Base-by-base conservation (phyloP, 1,140 invertebrate species). In the Drosophila pallidifrons region DNA sequence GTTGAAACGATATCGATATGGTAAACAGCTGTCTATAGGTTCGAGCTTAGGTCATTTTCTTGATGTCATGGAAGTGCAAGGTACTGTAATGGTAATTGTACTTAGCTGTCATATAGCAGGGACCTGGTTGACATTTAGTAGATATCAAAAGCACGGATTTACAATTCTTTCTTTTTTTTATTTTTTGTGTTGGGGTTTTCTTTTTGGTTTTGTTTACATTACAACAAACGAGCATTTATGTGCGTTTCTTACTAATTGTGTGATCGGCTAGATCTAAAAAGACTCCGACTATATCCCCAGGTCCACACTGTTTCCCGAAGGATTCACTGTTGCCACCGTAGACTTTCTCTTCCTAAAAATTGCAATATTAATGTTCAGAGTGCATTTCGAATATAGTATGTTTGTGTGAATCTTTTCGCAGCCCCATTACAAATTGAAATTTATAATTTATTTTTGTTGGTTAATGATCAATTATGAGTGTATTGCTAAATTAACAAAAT, bases 191-290 rank as follows among this genome's bases (percentile, higher is more conserved):
- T 7, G 35, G 8, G 30, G 5, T 7, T 55, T 20, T 28, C 32
- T 55, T 57, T 28, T 32, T 32, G 38, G 15, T 51, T 41, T 20
- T 66, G 32, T 60, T 75, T 74, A 55, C 79, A 73, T 77, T 72
- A 88, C 81, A 88, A 88, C 65, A 80, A 66, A 77, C 55, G 55
- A 67, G 49, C 49, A 47, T 68, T 28, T 57, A 30, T 25, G 45
- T 46, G 65, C 16, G 47, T 41, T 79, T 89, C 96, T 97, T 97
- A 98, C 97, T 98, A 95, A 99, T 98, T 90, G 98, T 99, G 93
- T 96, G 96, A 95, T 99, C 98, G 94, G 98, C 97, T 92, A 99
- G 94, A 95, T 99, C 98, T 93, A 99, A 96, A 95, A 98, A 98
- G 87, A 98, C 98, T 75, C 98, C 98, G 91, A 99, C 97, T 93